Evolutionary conservation across 2,888 invertebrate species (phyloP).

Genomic region (Drosophila cyrtoloma): DNA sequence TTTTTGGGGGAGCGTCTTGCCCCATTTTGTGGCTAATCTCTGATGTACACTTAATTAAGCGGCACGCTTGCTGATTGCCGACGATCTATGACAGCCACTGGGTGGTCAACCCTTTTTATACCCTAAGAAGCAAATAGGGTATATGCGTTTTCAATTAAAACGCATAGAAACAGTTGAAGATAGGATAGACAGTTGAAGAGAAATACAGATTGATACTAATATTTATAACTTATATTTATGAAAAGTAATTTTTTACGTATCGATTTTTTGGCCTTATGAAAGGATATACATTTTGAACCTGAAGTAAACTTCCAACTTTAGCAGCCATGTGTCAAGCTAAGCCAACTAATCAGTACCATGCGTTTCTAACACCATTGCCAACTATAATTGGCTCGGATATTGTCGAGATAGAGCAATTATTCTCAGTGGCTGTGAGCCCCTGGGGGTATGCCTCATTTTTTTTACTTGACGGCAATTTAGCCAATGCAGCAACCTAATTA

Average conservation of each 20-base stretch:
- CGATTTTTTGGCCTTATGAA: not conserved
- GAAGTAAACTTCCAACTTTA: not conserved
- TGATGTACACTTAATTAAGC: constrained; percentile 78
- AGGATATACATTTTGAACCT: not conserved
- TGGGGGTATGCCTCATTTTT: not conserved
- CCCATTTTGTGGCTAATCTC: constrained; percentile 69
- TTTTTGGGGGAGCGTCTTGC: constrained; percentile 13
- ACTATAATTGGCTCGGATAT: not conserved
- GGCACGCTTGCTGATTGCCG: constrained; percentile 67
- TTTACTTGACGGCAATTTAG: not conserved
- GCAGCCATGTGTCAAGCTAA: too few species aligned
- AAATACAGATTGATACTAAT: not conserved
- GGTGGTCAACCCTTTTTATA: constrained; percentile 31
- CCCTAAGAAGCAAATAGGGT: not conserved
- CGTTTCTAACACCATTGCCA: not conserved
- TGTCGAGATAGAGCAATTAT: not conserved
- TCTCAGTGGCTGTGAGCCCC: not conserved
- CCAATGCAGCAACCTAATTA: not conserved
- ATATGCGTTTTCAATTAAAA: not conserved
- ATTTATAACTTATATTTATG: not conserved
- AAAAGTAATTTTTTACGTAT: too few species aligned
- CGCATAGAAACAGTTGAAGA: not conserved
- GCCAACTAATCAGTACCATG: not conserved
- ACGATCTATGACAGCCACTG: constrained; percentile 37
- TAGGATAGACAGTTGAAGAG: not conserved